phyloP scores from a whole-genome alignment of 1,140 invertebrate genomes.

The Solenopsis fugax region DNA sequence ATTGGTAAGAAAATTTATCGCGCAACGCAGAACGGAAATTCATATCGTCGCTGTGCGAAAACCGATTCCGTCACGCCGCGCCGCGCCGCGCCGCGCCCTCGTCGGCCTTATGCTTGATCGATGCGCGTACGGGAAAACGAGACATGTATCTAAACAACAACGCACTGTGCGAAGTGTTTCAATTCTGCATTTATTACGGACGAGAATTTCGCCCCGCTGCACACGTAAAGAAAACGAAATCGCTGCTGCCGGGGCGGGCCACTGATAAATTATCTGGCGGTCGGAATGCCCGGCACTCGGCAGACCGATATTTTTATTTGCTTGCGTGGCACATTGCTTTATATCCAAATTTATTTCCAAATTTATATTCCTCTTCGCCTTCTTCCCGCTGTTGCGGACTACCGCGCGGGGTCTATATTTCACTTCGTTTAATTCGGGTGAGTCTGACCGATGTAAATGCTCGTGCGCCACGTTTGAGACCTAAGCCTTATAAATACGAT shows the following conservation, averaged over 20 bases:
- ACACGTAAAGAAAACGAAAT: slow-evolving; percentile 51
- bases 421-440: slow-evolving; percentile 34
- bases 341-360: slow-evolving; percentile 52
- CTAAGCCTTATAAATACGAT: neutral
- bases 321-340: slow-evolving; percentile 46
- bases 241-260: neutral
- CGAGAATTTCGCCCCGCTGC: slow-evolving; percentile 30
- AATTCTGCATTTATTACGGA: slow-evolving; percentile 57
- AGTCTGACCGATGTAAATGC: neutral
- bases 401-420: slow-evolving; percentile 10
- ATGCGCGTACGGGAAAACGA: slow-evolving; percentile 15
- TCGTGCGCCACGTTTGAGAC: neutral
- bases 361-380: slow-evolving; percentile 6
- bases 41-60: slow-evolving; percentile 35
- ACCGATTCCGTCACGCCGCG: neutral
- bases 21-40: slow-evolving; percentile 43
- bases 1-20: slow-evolving; percentile 57
- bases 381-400: slow-evolving; percentile 7
- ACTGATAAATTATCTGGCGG: slow-evolving; percentile 42
- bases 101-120: slow-evolving; percentile 38
- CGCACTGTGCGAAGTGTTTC: slow-evolving; percentile 40
- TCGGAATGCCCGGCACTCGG: slow-evolving; percentile 40
- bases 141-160: slow-evolving; percentile 38
- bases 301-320: slow-evolving; percentile 54
- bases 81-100: neutral